Percentiles rank a stretch among this genome's conserved stretches.
Conservation (phyloP, 2,797 vertebrate species). For the Microtus californicus region DNA sequence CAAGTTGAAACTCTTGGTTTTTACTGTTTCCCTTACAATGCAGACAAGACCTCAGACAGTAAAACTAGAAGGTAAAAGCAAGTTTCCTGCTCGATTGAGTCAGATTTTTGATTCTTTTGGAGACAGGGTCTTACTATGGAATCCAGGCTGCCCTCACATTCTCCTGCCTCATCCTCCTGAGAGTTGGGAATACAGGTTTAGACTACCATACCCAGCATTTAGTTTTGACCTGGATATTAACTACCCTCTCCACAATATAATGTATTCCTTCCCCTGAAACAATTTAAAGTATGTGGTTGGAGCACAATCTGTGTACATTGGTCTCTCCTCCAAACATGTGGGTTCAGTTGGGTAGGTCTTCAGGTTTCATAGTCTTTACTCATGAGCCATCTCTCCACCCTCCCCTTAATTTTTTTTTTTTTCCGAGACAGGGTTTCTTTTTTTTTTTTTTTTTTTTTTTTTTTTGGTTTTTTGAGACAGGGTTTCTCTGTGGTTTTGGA, state of each 20-base stretch:
- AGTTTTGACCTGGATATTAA: neutral
- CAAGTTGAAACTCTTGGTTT: neutral
- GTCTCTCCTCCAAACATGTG: neutral
- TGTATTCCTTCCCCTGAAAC: neutral
- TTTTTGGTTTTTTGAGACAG: too few relatives aligned
- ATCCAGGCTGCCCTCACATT: neutral
- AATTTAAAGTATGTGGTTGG: neutral
- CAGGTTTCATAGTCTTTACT: neutral
- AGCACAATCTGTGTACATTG: too few relatives aligned
- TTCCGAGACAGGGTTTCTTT: too few relatives aligned
- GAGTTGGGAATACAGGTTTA: neutral
- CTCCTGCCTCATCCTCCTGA: neutral
- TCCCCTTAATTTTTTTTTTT: too few relatives aligned
- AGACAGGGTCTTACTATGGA: neutral
- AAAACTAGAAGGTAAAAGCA: neutral
- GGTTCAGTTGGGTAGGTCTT: neutral
- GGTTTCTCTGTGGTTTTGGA: too few relatives aligned
- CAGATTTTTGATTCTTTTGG: neutral
- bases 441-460: too few relatives aligned
- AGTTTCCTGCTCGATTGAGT: neutral
- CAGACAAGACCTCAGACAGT: neutral
- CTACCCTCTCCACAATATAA: neutral
- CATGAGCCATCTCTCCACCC: neutral
- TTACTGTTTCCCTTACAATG: neutral
- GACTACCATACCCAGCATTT: neutral